phyloP scores from a whole-genome alignment of 2,113 vertebrate genomes.

The Scytalopus superciliaris region DNA sequence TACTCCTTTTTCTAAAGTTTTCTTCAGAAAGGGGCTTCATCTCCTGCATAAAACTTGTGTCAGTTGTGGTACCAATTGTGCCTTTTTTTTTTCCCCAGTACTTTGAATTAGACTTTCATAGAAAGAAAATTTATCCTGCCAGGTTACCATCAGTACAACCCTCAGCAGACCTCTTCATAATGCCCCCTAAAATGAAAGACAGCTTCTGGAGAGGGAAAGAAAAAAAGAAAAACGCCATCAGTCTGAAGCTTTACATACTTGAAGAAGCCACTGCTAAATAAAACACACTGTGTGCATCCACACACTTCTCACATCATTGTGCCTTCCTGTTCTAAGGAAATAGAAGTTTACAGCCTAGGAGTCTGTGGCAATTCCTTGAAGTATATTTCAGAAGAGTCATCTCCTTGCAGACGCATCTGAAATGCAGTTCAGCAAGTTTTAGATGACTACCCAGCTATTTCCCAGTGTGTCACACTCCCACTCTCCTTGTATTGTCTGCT shows the following conservation, averaged over 20 bases:
- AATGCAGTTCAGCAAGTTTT: slow-evolving; percentile 31
- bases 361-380: background rate
- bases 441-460: background rate
- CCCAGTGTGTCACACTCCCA: background rate
- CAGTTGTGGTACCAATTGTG: background rate
- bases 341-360: background rate
- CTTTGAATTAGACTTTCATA: background rate
- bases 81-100: background rate
- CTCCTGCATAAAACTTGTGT: background rate
- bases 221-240: background rate
- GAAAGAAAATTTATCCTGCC: background rate
- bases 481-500: background rate
- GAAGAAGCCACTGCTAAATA: background rate
- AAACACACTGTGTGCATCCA: background rate
- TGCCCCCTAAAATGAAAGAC: background rate
- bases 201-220: background rate
- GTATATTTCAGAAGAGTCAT: background rate
- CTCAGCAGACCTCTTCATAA: background rate
- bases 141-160: background rate
- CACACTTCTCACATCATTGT: background rate
- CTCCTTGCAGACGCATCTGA: background rate
- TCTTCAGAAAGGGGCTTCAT: background rate
- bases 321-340: background rate
- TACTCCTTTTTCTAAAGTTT: background rate
- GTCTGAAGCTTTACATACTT: background rate